These are phyloP conservation scores for Gadopsis bispinosus DNA, from an alignment of 2,797 vertebrate genomes.

Conservation along the genomic window DNA sequence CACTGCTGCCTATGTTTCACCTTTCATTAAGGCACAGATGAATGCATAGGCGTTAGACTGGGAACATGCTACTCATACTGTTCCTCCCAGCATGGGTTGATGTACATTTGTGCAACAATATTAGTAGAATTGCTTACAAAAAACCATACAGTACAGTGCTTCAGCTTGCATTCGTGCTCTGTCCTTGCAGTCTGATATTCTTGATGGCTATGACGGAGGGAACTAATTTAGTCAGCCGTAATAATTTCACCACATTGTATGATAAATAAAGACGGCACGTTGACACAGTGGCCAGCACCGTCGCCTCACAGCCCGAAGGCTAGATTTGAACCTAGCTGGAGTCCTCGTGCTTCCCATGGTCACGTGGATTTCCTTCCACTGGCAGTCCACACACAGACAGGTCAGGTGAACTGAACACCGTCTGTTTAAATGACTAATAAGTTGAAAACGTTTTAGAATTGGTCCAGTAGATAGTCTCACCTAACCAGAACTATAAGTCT, in stretches of 20 bases:
- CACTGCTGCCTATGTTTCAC: background rate
- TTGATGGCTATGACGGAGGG: constrained; percentile 3
- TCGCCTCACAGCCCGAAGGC: constrained; percentile 2
- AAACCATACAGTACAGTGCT: background rate
- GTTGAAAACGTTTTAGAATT: no score
- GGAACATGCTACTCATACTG: background rate
- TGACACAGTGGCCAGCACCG: constrained; percentile 9
- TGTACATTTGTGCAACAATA: background rate
- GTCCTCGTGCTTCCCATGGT: background rate
- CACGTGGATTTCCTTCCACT: background rate
- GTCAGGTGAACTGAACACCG: background rate
- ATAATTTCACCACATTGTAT: constrained; percentile 1
- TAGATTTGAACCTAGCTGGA: constrained; percentile 19
- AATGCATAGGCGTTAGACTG: background rate
- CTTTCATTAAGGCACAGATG: background rate
- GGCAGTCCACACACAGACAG: background rate
- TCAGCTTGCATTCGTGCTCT: constrained; percentile 10
- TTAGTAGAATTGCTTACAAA: constrained; percentile 1
- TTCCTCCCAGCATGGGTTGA: background rate
- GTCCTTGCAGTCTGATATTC: background rate
- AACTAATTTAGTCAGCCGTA: constrained; percentile 4
- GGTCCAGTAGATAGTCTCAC: no score
- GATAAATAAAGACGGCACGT: background rate
- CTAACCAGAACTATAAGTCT: no score
- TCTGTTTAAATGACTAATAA: no score